Evolutionary conservation across 2,797 vertebrate genomes (phyloP).

Genomic region (Denticeps clupeoides): DNA sequence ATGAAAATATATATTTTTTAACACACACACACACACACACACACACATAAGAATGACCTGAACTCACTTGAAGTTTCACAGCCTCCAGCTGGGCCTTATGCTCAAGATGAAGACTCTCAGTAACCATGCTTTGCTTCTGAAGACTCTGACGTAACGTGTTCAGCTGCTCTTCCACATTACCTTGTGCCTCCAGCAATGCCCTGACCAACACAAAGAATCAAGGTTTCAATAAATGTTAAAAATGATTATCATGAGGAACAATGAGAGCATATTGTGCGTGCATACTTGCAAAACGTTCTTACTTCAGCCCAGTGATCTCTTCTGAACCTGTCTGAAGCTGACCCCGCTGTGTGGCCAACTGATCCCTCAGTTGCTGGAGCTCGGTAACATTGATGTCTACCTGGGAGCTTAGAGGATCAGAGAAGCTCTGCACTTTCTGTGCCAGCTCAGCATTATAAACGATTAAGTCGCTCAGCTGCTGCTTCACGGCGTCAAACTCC

Average conservation of each 20-base stretch:
- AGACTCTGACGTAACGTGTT: conserved; percentile 26
- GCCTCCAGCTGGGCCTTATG: conserved; percentile 29
- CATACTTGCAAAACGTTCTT: conserved; percentile 3
- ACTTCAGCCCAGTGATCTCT: conserved; percentile 45
- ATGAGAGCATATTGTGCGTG: background rate
- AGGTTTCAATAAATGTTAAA: too few relatives aligned
- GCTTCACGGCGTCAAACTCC: conserved; percentile 36
- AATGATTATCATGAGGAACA: too few relatives aligned
- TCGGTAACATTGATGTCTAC: conserved; percentile 34
- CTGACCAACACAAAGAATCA: conserved; percentile 46
- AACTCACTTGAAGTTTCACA: conserved; percentile 23
- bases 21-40: too few relatives aligned
- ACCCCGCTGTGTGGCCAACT: conserved; percentile 28
- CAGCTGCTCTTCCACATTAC: conserved; percentile 34
- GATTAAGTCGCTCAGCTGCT: conserved; percentile 36
- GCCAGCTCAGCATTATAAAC: conserved; percentile 24
- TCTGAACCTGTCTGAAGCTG: conserved; percentile 30
- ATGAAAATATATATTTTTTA: too few relatives aligned
- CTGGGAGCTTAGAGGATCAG: conserved; percentile 16
- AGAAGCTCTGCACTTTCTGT: conserved; percentile 29
- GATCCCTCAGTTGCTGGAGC: conserved; percentile 33
- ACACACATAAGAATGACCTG: background rate
- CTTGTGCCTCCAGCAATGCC: conserved; percentile 28
- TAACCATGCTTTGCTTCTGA: conserved; percentile 26
- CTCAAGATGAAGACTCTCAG: conserved; percentile 14